Conservation (phyloP, 1,140 invertebrate species). For the Gryllus bimaculatus region DNA sequence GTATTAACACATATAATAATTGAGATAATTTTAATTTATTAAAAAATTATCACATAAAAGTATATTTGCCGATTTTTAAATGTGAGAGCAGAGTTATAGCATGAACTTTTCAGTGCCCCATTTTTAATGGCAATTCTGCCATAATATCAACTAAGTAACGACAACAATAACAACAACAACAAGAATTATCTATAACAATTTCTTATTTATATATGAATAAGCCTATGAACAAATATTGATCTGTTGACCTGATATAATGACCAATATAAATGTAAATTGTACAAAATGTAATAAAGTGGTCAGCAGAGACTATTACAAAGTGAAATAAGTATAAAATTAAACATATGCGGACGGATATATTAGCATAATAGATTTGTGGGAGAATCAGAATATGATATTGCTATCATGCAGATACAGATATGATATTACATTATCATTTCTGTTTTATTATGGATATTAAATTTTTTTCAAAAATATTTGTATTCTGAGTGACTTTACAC, state of each 20-base stretch:
- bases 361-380: background rate
- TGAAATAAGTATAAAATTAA: background rate
- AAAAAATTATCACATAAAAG: too few species aligned
- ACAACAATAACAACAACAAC: background rate
- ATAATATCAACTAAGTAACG: background rate
- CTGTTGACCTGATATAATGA: background rate
- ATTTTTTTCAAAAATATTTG: background rate
- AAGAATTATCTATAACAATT: background rate
- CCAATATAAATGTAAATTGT: background rate
- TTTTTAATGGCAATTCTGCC: too few species aligned
- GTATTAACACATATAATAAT: too few species aligned
- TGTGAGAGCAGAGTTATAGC: too few species aligned
- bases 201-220: background rate
- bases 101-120: too few species aligned
- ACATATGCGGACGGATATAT: background rate
- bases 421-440: background rate
- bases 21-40: too few species aligned
- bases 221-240: background rate
- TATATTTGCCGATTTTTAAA: too few species aligned
- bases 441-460: background rate
- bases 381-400: background rate
- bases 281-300: background rate
- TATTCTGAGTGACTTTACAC: background rate
- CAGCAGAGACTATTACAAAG: background rate
- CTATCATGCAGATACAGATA: background rate